phyloP scores from a whole-genome alignment of 2,113 vertebrate genomes.

The Nibea coibor region DNA sequence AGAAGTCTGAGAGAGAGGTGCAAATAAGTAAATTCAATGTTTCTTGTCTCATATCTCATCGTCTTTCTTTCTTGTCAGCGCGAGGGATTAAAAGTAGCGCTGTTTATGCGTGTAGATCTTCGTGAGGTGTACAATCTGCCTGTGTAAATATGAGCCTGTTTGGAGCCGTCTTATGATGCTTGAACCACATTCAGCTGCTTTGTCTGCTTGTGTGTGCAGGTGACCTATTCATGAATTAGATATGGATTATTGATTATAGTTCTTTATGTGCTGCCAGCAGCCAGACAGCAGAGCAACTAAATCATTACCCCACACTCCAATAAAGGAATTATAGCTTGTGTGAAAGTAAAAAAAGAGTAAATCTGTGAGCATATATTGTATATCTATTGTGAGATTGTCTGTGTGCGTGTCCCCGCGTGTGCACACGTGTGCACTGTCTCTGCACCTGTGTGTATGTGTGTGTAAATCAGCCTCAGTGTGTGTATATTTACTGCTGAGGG shows the following conservation, averaged over 20 bases:
- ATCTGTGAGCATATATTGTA: conserved; percentile 13
- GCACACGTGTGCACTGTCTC: conserved; percentile 8
- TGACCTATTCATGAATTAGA: conserved; percentile 55
- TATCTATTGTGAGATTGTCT: conserved; percentile 44
- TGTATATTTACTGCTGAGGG: conserved; percentile 70
- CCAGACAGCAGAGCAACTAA: conserved; percentile 55
- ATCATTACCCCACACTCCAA: conserved; percentile 53
- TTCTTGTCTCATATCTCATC: not conserved
- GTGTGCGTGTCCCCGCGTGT: not conserved
- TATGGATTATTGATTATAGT: conserved; percentile 80
- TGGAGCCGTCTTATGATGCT: not conserved
- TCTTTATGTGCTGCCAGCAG: conserved; percentile 70
- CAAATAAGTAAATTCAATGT: not conserved
- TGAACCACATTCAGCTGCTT: conserved; percentile 2
- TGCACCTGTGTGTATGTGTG: conserved; percentile 15
- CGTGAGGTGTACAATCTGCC: not conserved
- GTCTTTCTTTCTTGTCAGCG: not conserved
- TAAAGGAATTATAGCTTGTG: conserved; percentile 41
- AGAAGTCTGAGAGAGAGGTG: not conserved
- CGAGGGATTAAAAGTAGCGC: not conserved
- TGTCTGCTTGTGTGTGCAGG: conserved; percentile 12
- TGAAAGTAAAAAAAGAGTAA: conserved; percentile 48
- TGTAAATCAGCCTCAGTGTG: conserved; percentile 59
- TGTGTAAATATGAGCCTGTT: not conserved
- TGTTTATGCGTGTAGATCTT: not conserved